These are phyloP conservation scores for Mythimna pallens DNA, from an alignment of 2,888 invertebrate genomes.

Conservation along the genomic window DNA sequence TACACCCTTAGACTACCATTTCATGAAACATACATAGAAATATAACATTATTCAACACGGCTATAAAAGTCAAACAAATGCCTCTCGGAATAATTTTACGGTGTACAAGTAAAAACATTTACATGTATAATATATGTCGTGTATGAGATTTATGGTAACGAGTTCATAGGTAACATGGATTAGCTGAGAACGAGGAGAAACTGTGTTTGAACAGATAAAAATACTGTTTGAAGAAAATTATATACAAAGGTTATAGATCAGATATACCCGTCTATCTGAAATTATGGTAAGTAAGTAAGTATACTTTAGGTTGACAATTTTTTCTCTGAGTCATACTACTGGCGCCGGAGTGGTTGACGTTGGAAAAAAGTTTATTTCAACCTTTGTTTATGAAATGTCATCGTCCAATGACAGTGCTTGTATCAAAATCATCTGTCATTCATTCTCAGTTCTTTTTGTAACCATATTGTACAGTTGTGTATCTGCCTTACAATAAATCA, in stretches of 20 bases:
- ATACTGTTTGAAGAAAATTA: slow-evolving; percentile 14
- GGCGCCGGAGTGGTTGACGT: too few species aligned
- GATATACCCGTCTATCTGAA: neutral
- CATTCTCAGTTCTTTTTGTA: too few species aligned
- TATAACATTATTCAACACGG: slow-evolving; percentile 87
- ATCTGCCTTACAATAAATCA: too few species aligned
- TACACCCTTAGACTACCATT: slow-evolving; percentile 41
- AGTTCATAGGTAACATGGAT: slow-evolving; percentile 71
- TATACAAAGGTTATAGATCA: slow-evolving; percentile 8
- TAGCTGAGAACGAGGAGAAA: slow-evolving; percentile 47
- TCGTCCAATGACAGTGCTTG: too few species aligned
- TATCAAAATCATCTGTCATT: too few species aligned
- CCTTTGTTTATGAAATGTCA: too few species aligned
- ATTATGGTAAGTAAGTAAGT: slow-evolving; percentile 1
- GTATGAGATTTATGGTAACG: slow-evolving; percentile 77
- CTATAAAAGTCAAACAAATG: slow-evolving; percentile 83
- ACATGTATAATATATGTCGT: slow-evolving; percentile 79
- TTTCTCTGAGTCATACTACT: too few species aligned
- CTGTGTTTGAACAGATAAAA: slow-evolving; percentile 43
- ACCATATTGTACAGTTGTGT: too few species aligned
- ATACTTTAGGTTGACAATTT: neutral
- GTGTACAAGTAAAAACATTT: slow-evolving; percentile 81
- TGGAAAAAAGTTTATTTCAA: too few species aligned
- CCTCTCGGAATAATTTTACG: slow-evolving; percentile 86
- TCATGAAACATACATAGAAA: slow-evolving; percentile 81